phyloP scores from a whole-genome alignment of 2,113 vertebrate genomes.

The Apteryx owenii region DNA sequence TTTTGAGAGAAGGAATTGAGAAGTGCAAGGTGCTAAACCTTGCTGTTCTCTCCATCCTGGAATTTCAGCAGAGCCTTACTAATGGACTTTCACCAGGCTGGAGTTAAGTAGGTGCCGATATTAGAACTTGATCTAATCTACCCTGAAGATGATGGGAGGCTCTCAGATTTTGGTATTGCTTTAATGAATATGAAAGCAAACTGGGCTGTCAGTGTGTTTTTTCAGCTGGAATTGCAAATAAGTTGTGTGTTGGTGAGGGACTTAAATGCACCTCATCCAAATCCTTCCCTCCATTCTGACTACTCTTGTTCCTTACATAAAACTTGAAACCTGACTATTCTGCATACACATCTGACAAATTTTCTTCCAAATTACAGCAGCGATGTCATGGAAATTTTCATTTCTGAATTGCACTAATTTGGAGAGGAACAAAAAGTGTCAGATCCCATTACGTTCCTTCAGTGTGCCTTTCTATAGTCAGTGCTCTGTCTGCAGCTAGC shows the following conservation, averaged over 20 bases:
- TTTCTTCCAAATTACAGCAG: background rate
- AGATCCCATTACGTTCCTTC: background rate
- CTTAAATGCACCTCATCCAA: background rate
- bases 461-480: background rate
- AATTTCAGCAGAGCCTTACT: background rate
- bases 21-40: background rate
- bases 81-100: background rate
- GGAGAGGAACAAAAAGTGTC: background rate
- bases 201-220: fast-evolving
- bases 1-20: background rate
- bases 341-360: fast-evolving
- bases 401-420: background rate
- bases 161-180: background rate
- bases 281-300: background rate
- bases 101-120: fast-evolving
- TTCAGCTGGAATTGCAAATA: background rate
- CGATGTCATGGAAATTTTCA: background rate
- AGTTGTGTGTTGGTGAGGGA: background rate
- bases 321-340: background rate
- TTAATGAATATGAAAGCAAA: background rate
- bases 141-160: fast-evolving
- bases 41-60: background rate
- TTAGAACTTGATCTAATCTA: background rate
- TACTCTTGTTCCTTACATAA: background rate
- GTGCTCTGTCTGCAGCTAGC: background rate